Evolutionary conservation across 1,140 invertebrate genomes (phyloP).

Genomic region (Kradibia gibbosae): DNA sequence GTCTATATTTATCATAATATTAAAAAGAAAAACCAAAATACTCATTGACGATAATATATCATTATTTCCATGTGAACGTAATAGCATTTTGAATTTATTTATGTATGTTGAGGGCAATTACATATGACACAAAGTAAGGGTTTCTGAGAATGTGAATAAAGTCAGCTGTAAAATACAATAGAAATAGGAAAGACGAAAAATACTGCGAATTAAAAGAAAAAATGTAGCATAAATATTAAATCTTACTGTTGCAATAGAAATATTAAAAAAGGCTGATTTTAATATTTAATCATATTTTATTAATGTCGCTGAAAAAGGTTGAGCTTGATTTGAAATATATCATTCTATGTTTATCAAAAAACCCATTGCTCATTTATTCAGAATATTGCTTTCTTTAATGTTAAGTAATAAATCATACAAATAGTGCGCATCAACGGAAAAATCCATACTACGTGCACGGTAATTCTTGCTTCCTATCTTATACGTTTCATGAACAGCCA

Average conservation of each 20-base stretch:
- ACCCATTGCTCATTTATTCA: background rate
- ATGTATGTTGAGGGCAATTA: background rate
- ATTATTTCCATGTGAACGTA: background rate
- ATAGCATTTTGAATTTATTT: background rate
- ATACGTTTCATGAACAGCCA: background rate
- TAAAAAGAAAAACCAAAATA: background rate
- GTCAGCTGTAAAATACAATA: background rate
- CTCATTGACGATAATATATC: background rate
- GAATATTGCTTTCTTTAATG: background rate
- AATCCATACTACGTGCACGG: constrained; percentile 1
- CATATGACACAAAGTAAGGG: background rate
- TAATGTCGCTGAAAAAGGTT: background rate
- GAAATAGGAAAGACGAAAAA: background rate
- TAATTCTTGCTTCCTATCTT: background rate
- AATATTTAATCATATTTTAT: background rate
- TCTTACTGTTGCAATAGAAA: background rate
- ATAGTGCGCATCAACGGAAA: constrained; percentile 1
- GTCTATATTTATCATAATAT: background rate
- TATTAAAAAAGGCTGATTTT: background rate
- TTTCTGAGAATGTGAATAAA: background rate
- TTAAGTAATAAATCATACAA: background rate
- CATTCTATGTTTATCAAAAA: background rate
- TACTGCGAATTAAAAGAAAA: background rate
- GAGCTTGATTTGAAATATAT: background rate
- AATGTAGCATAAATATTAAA: background rate